phyloP scores from a whole-genome alignment of 2,888 invertebrate genomes.

The Danaus chrysippus region DNA sequence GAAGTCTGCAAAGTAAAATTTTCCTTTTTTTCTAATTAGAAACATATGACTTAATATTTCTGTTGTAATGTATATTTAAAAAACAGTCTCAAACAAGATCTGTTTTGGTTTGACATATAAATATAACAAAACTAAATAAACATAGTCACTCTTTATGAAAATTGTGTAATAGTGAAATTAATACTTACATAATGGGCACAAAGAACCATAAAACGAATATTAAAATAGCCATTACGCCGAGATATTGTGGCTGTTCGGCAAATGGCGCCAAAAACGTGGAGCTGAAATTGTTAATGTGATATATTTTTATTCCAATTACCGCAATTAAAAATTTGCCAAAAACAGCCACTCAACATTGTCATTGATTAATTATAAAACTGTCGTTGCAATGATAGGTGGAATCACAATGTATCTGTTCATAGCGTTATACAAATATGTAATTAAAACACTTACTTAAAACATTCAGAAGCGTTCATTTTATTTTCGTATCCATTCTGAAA shows the following conservation, averaged over 20 bases:
- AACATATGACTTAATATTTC: too few species aligned
- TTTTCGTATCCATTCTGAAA: conserved; percentile 73
- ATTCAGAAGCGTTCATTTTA: conserved; percentile 72
- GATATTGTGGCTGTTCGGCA: conserved; percentile 81
- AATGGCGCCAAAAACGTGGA: conserved; percentile 80
- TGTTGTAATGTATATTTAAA: too few species aligned
- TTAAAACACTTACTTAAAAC: conserved; percentile 63
- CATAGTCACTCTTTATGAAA: conserved; percentile 30
- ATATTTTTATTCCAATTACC: conserved; percentile 34
- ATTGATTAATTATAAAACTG: neutral
- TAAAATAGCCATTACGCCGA: conserved; percentile 81
- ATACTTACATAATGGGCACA: conserved; percentile 81
- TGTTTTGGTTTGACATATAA: conserved; percentile 19
- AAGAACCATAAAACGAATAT: conserved; percentile 82
- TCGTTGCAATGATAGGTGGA: too few species aligned
- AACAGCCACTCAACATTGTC: neutral
- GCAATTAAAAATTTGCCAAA: conserved; percentile 10
- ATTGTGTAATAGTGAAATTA: conserved; percentile 37
- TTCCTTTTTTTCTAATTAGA: too few species aligned
- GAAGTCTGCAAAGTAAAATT: too few species aligned
- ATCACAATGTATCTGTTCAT: neutral
- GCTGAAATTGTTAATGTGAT: conserved; percentile 55
- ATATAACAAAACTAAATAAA: conserved; percentile 26
- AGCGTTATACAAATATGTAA: conserved; percentile 5
- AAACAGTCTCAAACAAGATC: too few species aligned